Conservation (phyloP, 2,888 invertebrate species). For the Tachina grossa region DNA sequence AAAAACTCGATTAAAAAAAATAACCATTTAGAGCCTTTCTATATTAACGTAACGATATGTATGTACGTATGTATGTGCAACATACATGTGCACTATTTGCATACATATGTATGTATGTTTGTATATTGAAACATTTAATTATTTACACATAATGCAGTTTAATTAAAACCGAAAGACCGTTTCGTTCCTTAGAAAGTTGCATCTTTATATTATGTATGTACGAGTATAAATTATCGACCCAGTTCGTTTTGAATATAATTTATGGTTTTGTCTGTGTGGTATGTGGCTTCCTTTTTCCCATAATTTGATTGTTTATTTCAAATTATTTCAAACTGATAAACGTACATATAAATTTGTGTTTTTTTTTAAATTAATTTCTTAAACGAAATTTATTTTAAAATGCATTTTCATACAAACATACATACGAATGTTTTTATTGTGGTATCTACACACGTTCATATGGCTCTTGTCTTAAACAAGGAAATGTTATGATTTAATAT, state of each 20-base stretch:
- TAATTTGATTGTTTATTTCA: constrained; percentile 51
- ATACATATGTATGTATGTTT: not conserved
- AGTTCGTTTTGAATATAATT: constrained; percentile 38
- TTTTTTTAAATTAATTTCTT: constrained; percentile 27
- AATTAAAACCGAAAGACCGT: not conserved
- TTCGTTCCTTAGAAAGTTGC: constrained; percentile 40
- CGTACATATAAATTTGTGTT: not conserved
- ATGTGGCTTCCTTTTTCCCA: constrained; percentile 16
- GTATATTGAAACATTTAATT: not conserved
- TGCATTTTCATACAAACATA: not conserved
- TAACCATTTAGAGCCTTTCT: too few relatives aligned
- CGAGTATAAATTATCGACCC: constrained; percentile 43
- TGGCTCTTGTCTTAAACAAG: constrained; percentile 58
- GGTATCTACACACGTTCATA: not conserved
- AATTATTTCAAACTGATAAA: constrained; percentile 27
- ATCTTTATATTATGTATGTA: constrained; percentile 25
- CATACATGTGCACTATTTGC: not conserved
- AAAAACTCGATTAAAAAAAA: too few relatives aligned
- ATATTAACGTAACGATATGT: too few relatives aligned
- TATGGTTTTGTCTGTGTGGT: constrained; percentile 40
- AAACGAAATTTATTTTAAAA: constrained; percentile 3
- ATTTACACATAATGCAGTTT: not conserved
- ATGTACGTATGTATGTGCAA: not conserved
- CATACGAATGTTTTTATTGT: not conserved
- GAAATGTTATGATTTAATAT: constrained; percentile 48